These are phyloP conservation scores for Bambusicola thoracicus DNA, from an alignment of 2,113 vertebrate species.

Conservation along the genomic window DNA sequence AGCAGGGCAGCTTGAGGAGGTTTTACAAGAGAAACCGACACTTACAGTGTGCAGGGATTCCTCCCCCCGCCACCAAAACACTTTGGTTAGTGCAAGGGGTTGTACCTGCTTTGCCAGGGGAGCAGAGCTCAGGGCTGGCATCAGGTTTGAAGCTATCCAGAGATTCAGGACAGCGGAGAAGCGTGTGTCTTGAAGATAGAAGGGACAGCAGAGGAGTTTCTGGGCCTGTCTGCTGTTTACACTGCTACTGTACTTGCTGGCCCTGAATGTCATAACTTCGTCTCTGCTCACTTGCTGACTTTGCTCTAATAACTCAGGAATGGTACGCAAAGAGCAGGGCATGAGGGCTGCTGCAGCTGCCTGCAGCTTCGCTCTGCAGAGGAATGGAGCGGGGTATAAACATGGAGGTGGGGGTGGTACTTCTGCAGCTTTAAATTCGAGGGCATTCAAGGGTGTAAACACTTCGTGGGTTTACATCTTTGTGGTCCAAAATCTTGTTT, in stretches of 20 bases:
- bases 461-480: neutral
- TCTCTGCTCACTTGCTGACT: neutral
- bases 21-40: neutral
- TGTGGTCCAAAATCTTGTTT: neutral
- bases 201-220: neutral
- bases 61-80: neutral
- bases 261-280: neutral
- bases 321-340: constrained; percentile 25
- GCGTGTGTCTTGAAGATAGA: neutral
- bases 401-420: neutral
- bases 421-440: neutral
- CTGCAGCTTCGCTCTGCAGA: neutral
- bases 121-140: neutral
- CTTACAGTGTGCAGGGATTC: neutral
- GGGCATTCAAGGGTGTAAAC: neutral
- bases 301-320: constrained; percentile 40
- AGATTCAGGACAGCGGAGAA: constrained; percentile 10
- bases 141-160: neutral
- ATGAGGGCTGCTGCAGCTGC: constrained; percentile 10
- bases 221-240: neutral
- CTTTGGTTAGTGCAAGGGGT: neutral
- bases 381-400: neutral
- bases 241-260: constrained; percentile 27
- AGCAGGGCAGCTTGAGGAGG: neutral
- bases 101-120: neutral